A percentile compares a stretch with the other conserved stretches of the same genome.
These are phyloP conservation scores for Marmota monax DNA, from an alignment of 2,113 vertebrate genomes.

Conservation along the genomic window DNA sequence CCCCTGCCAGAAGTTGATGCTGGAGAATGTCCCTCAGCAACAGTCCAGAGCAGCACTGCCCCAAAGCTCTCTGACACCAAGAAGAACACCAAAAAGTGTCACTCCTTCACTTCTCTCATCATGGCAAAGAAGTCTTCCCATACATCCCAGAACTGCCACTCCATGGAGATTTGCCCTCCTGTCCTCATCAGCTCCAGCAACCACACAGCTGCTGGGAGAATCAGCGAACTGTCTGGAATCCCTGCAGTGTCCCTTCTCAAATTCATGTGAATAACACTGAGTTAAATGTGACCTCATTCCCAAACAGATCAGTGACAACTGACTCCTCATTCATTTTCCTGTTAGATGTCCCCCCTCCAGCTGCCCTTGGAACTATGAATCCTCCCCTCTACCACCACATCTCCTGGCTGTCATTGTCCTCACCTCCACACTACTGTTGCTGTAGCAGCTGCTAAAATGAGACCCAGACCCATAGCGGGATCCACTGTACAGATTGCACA, in stretches of 20 bases:
- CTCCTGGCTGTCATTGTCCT: no score
- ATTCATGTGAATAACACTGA: conserved; percentile 75
- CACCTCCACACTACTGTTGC: no score
- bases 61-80: conserved; percentile 93
- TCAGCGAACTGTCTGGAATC: conserved; percentile 96
- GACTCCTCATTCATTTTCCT: conserved; percentile 80
- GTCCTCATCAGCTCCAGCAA: conserved; percentile 99
- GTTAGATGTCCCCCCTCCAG: conserved; percentile 93
- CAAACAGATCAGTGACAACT: conserved; percentile 97
- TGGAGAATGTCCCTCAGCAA: conserved; percentile 92
- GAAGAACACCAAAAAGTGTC: conserved; percentile 99
- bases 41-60: conserved; percentile 88
- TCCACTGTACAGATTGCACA: no score
- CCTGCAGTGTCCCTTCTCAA: conserved; percentile 97
- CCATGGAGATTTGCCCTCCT: conserved; percentile 99
- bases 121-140: conserved; percentile 97
- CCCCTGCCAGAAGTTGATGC: conserved; percentile 89
- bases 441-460: no score
- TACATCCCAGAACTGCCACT: conserved; percentile 96
- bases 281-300: conserved; percentile 97
- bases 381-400: no score
- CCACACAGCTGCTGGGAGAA: conserved; percentile 96
- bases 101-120: conserved; percentile 99
- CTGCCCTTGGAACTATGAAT: conserved; percentile 84
- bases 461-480: no score